These are phyloP conservation scores for Coelogynopora nodosa DNA, from an alignment of 2,888 invertebrate genomes.

Conservation along the genomic window DNA sequence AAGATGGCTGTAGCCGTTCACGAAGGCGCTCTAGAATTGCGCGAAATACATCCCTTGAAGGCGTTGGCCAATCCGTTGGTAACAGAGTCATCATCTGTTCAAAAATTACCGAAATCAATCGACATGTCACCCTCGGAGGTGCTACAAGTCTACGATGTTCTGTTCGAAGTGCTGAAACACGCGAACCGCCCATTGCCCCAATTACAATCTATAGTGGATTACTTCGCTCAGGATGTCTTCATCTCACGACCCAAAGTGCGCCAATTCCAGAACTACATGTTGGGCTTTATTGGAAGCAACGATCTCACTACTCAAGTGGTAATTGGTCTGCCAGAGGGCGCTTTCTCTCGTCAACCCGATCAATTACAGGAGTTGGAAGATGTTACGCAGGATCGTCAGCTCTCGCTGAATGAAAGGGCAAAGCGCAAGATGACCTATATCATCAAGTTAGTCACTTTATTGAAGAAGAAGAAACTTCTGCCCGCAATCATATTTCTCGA, in stretches of 20 bases:
- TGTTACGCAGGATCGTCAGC: neutral
- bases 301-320: neutral
- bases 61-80: neutral
- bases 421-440: neutral
- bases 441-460: neutral
- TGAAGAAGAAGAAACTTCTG: conserved; percentile 1
- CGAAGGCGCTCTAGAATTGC: neutral
- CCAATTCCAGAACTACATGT: neutral
- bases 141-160: neutral
- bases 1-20: neutral
- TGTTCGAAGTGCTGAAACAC: neutral
- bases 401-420: neutral
- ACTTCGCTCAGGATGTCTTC: neutral
- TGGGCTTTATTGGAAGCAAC: neutral
- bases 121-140: neutral
- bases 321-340: neutral
- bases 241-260: neutral
- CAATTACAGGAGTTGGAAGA: neutral
- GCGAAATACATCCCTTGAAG: neutral
- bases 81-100: neutral
- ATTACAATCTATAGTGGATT: neutral
- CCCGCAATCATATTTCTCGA: conserved; percentile 41
- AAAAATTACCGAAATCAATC: neutral
- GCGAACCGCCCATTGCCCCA: neutral
- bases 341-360: neutral